A percentile compares a stretch with the other conserved stretches of the same genome.
Evolutionary conservation across 1,140 invertebrate species (phyloP).

Genomic region (Homalodisca vitripennis): DNA sequence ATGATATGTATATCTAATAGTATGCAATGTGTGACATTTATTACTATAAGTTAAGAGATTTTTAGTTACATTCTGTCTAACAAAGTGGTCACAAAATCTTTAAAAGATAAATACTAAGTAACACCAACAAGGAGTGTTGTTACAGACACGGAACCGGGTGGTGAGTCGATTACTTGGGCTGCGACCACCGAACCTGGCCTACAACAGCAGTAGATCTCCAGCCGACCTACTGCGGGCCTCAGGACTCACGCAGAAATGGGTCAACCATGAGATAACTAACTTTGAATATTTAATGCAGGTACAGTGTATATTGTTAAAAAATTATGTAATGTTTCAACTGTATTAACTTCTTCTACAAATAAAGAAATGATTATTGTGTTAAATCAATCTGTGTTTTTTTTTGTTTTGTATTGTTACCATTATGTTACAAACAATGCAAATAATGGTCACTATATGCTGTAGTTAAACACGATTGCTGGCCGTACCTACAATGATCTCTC

Average conservation of each 20-base stretch:
- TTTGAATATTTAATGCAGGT: conserved; percentile 67
- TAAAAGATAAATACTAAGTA: too few relatives aligned
- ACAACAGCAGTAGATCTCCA: conserved; percentile 59
- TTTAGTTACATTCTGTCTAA: too few relatives aligned
- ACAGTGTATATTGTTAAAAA: conserved; percentile 30
- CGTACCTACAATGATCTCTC: conserved; percentile 96
- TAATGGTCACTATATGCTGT: too few relatives aligned
- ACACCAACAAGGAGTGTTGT: too few relatives aligned
- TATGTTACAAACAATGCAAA: too few relatives aligned
- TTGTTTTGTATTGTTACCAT: too few relatives aligned
- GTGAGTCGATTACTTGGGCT: conserved; percentile 60
- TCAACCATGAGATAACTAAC: conserved; percentile 64
- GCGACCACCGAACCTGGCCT: conserved; percentile 59
- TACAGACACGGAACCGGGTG: conserved; percentile 61
- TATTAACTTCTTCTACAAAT: conserved; percentile 56
- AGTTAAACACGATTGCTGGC: conserved; percentile 95
- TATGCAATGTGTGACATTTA: too few relatives aligned
- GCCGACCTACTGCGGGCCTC: conserved; percentile 60
- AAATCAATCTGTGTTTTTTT: too few relatives aligned
- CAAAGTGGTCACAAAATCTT: too few relatives aligned
- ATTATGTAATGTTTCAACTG: conserved; percentile 36
- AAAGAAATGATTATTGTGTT: conserved; percentile 39
- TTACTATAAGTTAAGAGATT: too few relatives aligned
- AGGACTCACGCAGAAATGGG: conserved; percentile 63
- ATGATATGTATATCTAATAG: too few relatives aligned